Evolutionary conservation across 2,888 invertebrate species (phyloP).

Genomic region (Bellardia bayeri): DNA sequence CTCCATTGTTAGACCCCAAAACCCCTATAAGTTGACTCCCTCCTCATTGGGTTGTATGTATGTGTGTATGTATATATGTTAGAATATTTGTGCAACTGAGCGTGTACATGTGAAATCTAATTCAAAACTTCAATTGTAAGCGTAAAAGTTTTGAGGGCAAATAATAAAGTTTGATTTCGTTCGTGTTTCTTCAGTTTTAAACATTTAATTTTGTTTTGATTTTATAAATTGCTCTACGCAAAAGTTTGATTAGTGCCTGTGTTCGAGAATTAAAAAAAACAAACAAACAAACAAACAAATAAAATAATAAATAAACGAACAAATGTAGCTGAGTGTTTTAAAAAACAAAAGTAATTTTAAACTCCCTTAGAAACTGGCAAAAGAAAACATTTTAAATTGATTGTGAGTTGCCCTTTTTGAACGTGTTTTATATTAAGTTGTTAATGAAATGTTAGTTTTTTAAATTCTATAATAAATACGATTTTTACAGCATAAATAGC

Average conservation of each 20-base stretch:
- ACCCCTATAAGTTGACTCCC: neutral
- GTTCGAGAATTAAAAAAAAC: neutral
- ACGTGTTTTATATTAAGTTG: neutral
- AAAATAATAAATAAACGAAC: neutral
- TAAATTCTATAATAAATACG: neutral
- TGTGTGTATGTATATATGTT: no score
- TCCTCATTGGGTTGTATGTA: neutral
- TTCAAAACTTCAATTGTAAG: conserved; percentile 14
- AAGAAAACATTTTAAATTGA: neutral
- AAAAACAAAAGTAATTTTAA: conserved; percentile 20
- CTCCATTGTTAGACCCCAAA: neutral
- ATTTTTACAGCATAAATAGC: neutral
- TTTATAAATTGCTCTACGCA: conserved; percentile 43
- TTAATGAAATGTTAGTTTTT: neutral
- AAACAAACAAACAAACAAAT: conserved; percentile 9
- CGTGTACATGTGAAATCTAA: conserved; percentile 24
- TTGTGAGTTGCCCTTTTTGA: no score
- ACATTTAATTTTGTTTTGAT: conserved; percentile 41
- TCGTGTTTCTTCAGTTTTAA: conserved; percentile 27
- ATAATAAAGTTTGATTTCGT: conserved; percentile 35
- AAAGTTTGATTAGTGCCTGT: conserved; percentile 43
- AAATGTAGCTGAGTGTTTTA: neutral
- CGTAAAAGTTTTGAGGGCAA: conserved; percentile 23
- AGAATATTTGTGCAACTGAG: neutral
- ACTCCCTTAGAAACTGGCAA: neutral